These are phyloP conservation scores for Macrochelys suwanniensis DNA, from an alignment of 2,797 vertebrate genomes.

Conservation along the genomic window DNA sequence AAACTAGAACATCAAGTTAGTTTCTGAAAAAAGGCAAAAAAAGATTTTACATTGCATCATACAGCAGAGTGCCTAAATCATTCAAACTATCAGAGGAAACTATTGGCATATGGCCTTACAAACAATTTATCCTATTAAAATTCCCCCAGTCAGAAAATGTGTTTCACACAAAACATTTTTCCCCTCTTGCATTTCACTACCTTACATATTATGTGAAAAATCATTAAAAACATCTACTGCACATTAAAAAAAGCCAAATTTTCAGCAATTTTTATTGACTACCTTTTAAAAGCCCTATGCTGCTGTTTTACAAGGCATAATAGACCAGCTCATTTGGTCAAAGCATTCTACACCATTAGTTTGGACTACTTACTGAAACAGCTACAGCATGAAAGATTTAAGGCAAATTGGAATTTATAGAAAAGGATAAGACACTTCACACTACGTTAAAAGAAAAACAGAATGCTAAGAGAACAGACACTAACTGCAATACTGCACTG, in stretches of 20 bases:
- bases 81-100: slow-evolving; percentile 90
- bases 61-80: slow-evolving; percentile 90
- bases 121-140: slow-evolving; percentile 93
- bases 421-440: slow-evolving; percentile 91
- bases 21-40: slow-evolving; percentile 85
- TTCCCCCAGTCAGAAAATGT: slow-evolving; percentile 88
- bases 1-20: slow-evolving; percentile 90
- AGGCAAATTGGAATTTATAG: slow-evolving; percentile 94
- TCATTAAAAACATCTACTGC: slow-evolving; percentile 91
- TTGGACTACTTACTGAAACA: slow-evolving; percentile 90
- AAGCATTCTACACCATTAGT: slow-evolving; percentile 87
- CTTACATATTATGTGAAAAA: slow-evolving; percentile 89
- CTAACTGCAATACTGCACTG: slow-evolving; percentile 89
- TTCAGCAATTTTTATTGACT: slow-evolving; percentile 91
- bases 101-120: slow-evolving; percentile 88
- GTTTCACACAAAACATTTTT: slow-evolving; percentile 90
- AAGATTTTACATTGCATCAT: slow-evolving; percentile 90
- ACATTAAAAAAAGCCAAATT: slow-evolving; percentile 89
- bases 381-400: slow-evolving; percentile 93
- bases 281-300: slow-evolving; percentile 91
- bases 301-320: slow-evolving; percentile 92
- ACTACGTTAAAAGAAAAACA: slow-evolving; percentile 87
- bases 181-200: slow-evolving; percentile 87
- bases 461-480: slow-evolving; percentile 90
- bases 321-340: slow-evolving; percentile 88